Evolutionary conservation across 1,140 invertebrate genomes (phyloP).

Genomic region (Meloidogyne exigua): DNA sequence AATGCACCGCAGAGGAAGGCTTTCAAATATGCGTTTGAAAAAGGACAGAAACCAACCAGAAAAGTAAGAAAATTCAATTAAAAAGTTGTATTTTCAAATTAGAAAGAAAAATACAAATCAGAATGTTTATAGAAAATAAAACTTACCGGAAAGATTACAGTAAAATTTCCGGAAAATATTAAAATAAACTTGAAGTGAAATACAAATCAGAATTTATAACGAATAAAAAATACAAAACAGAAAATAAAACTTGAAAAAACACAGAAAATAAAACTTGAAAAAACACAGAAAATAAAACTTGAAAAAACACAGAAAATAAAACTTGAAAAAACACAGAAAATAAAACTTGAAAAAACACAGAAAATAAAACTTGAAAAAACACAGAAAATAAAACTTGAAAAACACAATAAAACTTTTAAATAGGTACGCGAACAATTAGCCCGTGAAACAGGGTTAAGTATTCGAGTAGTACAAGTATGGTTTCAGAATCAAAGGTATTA

Average conservation of each 20-base stretch:
- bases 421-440: constrained; percentile 70
- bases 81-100: neutral
- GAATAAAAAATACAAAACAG: neutral
- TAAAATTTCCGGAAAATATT: too few relatives aligned
- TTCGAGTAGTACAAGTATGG: constrained; percentile 96
- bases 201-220: neutral
- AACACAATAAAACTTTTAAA: neutral
- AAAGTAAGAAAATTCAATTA: constrained; percentile 70
- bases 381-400: neutral
- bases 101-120: neutral
- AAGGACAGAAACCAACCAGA: constrained; percentile 40
- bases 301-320: neutral
- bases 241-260: neutral
- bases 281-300: neutral
- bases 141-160: too few relatives aligned
- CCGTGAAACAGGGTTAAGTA: constrained; percentile 92
- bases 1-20: constrained; percentile 41
- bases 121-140: neutral
- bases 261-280: neutral
- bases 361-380: neutral
- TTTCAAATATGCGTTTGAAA: constrained; percentile 42
- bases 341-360: neutral
- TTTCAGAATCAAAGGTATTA: constrained; percentile 96
- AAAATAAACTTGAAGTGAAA: neutral
- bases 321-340: neutral